Percentiles rank a stretch among this genome's conserved stretches.
phyloP scores from a whole-genome alignment of 2,888 invertebrate species.

The Gortyna flavago region DNA sequence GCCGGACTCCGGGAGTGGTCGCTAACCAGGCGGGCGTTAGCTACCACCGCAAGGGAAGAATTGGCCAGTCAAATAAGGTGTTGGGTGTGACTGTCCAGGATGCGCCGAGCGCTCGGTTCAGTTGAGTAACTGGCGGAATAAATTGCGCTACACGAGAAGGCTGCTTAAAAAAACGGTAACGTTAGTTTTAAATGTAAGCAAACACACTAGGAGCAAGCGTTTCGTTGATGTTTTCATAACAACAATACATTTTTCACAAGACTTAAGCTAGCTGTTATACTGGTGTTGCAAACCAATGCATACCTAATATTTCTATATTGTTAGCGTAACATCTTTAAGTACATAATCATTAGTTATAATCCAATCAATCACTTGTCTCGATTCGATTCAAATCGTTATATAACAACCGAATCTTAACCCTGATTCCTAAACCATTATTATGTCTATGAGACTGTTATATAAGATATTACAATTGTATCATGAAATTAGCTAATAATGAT shows the following conservation, averaged over 20 bases:
- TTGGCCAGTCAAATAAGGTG: too few species aligned
- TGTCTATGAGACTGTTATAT: constrained; percentile 25
- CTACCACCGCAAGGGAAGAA: too few species aligned
- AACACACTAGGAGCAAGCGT: too few species aligned
- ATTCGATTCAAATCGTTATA: constrained; percentile 31
- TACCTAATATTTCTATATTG: neutral
- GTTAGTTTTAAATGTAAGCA: too few species aligned
- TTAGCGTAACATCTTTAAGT: neutral
- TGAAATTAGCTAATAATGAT: constrained; percentile 29
- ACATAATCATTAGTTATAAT: constrained; percentile 20
- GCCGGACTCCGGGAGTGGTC: too few species aligned
- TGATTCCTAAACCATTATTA: constrained; percentile 25
- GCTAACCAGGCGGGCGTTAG: too few species aligned
- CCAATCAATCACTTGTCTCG: constrained; percentile 32
- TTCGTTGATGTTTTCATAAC: neutral
- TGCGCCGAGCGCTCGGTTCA: too few species aligned
- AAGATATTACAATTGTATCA: constrained; percentile 38
- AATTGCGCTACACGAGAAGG: too few species aligned
- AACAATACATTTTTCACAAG: neutral
- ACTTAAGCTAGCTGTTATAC: neutral
- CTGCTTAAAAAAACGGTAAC: too few species aligned
- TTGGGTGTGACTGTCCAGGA: too few species aligned
- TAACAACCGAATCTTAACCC: constrained; percentile 28
- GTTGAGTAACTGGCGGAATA: too few species aligned
- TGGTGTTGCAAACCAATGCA: too few species aligned